phyloP scores from a whole-genome alignment of 1,140 invertebrate species.

The Drosophila ohnishii region DNA sequence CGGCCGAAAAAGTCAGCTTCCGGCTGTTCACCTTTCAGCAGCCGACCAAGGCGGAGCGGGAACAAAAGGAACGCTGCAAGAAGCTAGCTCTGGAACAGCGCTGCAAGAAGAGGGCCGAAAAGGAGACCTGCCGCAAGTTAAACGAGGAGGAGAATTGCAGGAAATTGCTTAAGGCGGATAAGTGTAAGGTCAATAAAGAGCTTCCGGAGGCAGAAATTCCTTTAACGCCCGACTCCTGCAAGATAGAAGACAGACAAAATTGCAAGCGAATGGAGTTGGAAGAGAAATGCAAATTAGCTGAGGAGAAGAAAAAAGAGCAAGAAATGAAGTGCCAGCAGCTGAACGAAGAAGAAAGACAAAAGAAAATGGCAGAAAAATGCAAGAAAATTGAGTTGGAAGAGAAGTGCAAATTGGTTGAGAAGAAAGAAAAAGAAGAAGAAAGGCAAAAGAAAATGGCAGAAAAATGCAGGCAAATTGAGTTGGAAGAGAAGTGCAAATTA shows the following conservation, averaged over 20 bases:
- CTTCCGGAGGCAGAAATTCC: not conserved
- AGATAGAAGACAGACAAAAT: too few relatives aligned
- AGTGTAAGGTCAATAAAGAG: not conserved
- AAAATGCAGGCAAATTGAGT: not conserved
- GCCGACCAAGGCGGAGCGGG: conserved; percentile 12
- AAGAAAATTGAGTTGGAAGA: not conserved
- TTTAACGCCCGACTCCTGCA: too few relatives aligned
- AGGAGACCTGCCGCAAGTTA: conserved; percentile 1
- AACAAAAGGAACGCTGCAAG: conserved; percentile 2
- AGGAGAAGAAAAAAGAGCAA: not conserved
- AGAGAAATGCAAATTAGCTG: not conserved
- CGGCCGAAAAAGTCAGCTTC: conserved; percentile 50
- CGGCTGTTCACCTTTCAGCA: conserved; percentile 30
- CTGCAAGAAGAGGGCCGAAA: conserved; percentile 18
- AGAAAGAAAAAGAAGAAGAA: not conserved
- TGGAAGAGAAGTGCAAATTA: not conserved
- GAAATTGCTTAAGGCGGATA: not conserved
- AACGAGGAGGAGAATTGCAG: not conserved
- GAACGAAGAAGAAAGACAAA: not conserved
- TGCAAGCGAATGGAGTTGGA: not conserved
- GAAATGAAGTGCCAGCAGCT: not conserved
- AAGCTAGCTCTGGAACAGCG: not conserved
- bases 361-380: too few relatives aligned
- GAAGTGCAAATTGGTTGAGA: too few relatives aligned
- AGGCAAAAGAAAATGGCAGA: too few relatives aligned